Evolutionary conservation across 2,888 invertebrate species (phyloP).

Genomic region (Hydrotaea diabolus): DNA sequence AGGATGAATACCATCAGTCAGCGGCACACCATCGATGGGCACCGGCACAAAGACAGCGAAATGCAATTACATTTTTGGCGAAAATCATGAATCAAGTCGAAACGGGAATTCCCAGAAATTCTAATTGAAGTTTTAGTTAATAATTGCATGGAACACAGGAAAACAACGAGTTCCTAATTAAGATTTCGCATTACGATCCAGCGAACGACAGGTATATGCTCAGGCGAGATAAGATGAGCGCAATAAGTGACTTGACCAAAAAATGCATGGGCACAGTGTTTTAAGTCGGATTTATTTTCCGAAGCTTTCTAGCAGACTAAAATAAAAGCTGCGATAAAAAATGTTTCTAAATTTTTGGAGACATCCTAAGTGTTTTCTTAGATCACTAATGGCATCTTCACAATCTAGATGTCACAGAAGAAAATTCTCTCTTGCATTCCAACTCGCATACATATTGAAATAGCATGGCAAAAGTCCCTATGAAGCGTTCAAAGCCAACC

Average conservation of each 20-base stretch:
- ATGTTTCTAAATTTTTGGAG: no score
- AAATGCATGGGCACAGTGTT: no score
- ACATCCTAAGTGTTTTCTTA: no score
- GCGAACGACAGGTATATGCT: background rate
- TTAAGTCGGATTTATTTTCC: no score
- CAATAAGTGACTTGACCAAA: background rate
- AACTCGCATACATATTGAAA: no score
- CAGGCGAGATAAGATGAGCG: background rate
- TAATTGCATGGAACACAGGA: slow-evolving; percentile 7
- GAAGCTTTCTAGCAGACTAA: no score
- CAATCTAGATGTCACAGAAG: no score
- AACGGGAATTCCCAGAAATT: background rate
- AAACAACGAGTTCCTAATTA: background rate
- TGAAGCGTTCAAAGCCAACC: no score
- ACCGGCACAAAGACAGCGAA: background rate
- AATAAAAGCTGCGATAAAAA: no score
- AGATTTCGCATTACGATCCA: background rate
- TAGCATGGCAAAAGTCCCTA: no score
- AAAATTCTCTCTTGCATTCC: no score
- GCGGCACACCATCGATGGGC: background rate
- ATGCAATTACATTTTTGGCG: slow-evolving; percentile 8
- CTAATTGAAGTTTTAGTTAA: slow-evolving; percentile 21
- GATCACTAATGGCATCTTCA: no score
- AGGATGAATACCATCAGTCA: background rate
- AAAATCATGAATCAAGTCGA: background rate